Conservation (phyloP, 2,888 invertebrate genomes). For the Xanthorhoe designata region DNA sequence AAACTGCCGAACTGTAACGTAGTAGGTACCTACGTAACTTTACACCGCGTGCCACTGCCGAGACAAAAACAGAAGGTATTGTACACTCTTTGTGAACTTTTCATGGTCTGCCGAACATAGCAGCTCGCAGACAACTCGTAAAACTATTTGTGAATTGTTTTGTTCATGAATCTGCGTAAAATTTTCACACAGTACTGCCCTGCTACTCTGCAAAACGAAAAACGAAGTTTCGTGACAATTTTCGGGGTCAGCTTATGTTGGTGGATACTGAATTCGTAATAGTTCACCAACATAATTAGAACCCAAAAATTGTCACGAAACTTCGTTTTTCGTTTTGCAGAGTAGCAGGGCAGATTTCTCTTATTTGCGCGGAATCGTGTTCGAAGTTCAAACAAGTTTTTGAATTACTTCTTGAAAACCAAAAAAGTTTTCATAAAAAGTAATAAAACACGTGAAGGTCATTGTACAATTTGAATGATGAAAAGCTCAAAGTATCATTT, state of each 20-base stretch:
- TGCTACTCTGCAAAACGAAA: too few relatives aligned
- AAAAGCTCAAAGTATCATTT: too few relatives aligned
- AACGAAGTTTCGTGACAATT: too few relatives aligned
- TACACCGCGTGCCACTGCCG: conserved; percentile 49
- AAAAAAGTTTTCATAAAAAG: too few relatives aligned
- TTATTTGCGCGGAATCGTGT: conserved; percentile 1
- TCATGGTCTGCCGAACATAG: conserved; percentile 61
- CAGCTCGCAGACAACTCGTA: conserved; percentile 32
- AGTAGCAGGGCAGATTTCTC: too few relatives aligned
- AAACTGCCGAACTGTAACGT: conserved; percentile 55
- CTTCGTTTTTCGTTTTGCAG: too few relatives aligned
- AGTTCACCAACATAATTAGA: too few relatives aligned
- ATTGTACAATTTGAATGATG: too few relatives aligned
- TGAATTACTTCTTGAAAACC: neutral
- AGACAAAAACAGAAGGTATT: conserved; percentile 55
- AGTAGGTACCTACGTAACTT: conserved; percentile 51
- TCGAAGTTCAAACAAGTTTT: conserved; percentile 10
- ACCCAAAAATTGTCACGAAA: too few relatives aligned
- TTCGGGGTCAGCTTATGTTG: too few relatives aligned
- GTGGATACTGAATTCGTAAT: too few relatives aligned
- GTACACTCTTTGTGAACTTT: conserved; percentile 62
- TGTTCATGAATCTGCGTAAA: conserved; percentile 35
- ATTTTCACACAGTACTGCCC: conserved; percentile 16
- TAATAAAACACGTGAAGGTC: too few relatives aligned
- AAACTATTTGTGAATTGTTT: conserved; percentile 38